Conservation (phyloP, 2,113 vertebrate species). For the Sylvietta virens region DNA sequence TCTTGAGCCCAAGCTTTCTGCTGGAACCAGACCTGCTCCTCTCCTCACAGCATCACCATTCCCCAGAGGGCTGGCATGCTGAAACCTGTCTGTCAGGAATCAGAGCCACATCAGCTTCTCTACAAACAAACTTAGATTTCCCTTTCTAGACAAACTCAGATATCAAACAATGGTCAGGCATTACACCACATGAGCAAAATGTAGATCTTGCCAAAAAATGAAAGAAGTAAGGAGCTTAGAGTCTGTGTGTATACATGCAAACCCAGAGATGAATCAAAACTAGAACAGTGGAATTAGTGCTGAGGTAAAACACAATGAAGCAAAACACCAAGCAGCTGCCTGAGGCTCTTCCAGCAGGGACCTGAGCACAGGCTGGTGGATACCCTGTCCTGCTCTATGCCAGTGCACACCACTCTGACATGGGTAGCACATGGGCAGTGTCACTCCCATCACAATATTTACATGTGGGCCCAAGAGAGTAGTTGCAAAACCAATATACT, state of each 20-base stretch:
- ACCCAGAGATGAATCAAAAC: neutral
- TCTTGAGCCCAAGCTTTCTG: neutral
- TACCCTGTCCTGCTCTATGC: neutral
- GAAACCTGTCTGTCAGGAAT: neutral
- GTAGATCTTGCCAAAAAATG: neutral
- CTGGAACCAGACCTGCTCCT: neutral
- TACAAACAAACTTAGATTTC: neutral
- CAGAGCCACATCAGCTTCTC: neutral
- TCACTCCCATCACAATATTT: neutral
- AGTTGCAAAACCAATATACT: neutral
- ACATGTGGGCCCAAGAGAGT: fast-evolving
- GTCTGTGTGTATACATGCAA: neutral
- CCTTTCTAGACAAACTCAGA: neutral
- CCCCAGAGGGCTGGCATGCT: fast-evolving
- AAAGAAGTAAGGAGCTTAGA: neutral
- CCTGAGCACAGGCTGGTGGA: neutral
- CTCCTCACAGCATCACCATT: neutral
- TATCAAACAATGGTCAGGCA: neutral
- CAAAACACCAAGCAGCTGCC: neutral
- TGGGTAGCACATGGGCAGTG: fast-evolving
- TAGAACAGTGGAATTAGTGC: neutral
- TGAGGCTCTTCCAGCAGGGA: neutral
- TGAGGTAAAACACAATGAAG: neutral
- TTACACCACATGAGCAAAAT: neutral
- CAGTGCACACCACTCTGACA: neutral